These are phyloP conservation scores for Polydrusus tereticollis DNA, from an alignment of 2,888 invertebrate species.

Conservation along the genomic window DNA sequence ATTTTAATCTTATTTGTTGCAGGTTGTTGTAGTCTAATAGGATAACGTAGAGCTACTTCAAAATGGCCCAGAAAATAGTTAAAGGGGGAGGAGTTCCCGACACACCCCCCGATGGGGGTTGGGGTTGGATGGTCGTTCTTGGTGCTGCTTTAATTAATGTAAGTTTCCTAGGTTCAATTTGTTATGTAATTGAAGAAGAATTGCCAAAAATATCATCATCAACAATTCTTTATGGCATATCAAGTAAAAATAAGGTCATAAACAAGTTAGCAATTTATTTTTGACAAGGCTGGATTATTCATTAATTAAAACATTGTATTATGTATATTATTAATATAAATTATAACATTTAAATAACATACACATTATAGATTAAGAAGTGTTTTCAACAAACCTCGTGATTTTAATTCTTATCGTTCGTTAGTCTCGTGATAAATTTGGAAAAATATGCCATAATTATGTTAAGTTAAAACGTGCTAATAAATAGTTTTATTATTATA, in stretches of 20 bases:
- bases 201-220: no score
- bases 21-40: neutral
- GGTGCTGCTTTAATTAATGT: conserved; percentile 98
- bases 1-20: conserved; percentile 9
- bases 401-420: neutral
- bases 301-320: neutral
- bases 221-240: no score
- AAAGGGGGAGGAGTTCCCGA: conserved; percentile 34
- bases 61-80: conserved; percentile 34
- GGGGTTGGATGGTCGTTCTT: conserved; percentile 95
- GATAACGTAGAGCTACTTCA: neutral
- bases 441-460: neutral
- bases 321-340: no score
- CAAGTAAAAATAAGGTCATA: neutral
- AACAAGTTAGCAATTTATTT: neutral
- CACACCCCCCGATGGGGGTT: conserved; percentile 89
- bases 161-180: conserved; percentile 68
- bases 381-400: neutral
- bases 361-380: no score
- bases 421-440: neutral
- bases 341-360: no score
- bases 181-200: neutral
- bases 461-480: neutral
- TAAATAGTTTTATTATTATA: neutral
- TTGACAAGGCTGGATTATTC: neutral